These are phyloP conservation scores for Paramormyrops kingsleyae DNA, from an alignment of 2,113 vertebrate genomes.

Conservation along the genomic window DNA sequence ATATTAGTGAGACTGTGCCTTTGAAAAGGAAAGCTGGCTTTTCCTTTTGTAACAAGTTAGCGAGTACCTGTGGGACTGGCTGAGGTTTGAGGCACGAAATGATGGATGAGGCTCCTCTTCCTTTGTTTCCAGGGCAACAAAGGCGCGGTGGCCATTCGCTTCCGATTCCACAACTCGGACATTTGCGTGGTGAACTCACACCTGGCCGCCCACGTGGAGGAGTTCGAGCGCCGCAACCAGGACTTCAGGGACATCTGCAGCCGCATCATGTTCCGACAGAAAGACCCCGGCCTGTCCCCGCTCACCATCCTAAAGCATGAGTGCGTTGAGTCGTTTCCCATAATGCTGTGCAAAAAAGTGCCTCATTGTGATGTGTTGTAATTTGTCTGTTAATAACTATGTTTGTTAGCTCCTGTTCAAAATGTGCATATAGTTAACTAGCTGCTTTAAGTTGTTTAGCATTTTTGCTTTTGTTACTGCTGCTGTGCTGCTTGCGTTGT, in stretches of 20 bases:
- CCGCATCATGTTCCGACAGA: conserved; percentile 77
- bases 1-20: background rate
- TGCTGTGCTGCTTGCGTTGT: background rate
- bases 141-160: conserved; percentile 85
- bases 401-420: background rate
- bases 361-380: background rate
- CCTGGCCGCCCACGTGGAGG: conserved; percentile 84
- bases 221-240: conserved; percentile 88
- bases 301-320: conserved; percentile 82
- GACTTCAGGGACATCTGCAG: conserved; percentile 91
- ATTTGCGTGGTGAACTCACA: conserved; percentile 91
- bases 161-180: conserved; percentile 85
- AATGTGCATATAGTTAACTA: background rate
- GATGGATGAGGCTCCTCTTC: background rate
- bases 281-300: conserved; percentile 58
- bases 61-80: background rate
- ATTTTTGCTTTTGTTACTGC: background rate
- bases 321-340: conserved; percentile 54
- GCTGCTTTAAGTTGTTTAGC: background rate
- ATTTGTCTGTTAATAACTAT: background rate
- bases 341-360: background rate
- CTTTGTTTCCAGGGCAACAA: conserved; percentile 81
- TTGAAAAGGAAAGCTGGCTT: background rate
- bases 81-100: background rate
- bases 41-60: background rate